Base-by-base conservation (phyloP, 2,797 vertebrate species). In the Lepilemur ruficaudatus region DNA sequence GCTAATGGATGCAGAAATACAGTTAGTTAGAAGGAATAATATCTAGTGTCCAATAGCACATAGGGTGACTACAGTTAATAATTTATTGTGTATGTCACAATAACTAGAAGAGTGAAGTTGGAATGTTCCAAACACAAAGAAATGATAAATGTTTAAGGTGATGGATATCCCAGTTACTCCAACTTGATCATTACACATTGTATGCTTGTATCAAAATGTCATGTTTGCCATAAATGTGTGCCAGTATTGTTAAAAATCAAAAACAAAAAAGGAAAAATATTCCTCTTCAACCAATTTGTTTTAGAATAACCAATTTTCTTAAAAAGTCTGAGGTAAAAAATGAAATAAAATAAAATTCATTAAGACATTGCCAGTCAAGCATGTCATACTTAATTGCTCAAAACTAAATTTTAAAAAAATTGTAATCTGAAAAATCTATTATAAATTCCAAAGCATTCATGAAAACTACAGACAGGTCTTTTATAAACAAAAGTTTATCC, bases 251-350 rank as follows among this genome's bases (percentile, higher is more conserved):
- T 65, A n/a, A 65, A 65, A 17, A 65, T 65, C 17, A 65, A n/a
- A n/a, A 59, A 25, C 17, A 57, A 59, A 65, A n/a, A 28, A 28
- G 12, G 57, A 65, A 81, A 81, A 90, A 38, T 61, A 69, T 43
- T 55, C 43, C 55, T 78, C 3, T 95, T 87, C 23, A 90, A 35
- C 55, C 48, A 73, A 0, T 89, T 67, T 81, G 55, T 38, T 78
- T 92, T 57, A 82, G 59, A 76, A 80, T 87, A 69, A 52, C 38
- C 17, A 9, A 11, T 89, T 81, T 84, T 94, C 89, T 93, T 92
- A 96, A 94, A 96, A 94, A 79, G 4, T 30, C 81, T 41, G 32
- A 84, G 32, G 50, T 84, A 41, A 80, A 94, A 80, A 92, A 75
- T 50, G 23, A 90, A 83, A 86, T 78, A 70, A 89, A 87, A 69